Percentiles rank a stretch among this genome's conserved stretches.
Evolutionary conservation across 2,888 invertebrate genomes (phyloP).

Genomic region (Parnassius glacialis): DNA sequence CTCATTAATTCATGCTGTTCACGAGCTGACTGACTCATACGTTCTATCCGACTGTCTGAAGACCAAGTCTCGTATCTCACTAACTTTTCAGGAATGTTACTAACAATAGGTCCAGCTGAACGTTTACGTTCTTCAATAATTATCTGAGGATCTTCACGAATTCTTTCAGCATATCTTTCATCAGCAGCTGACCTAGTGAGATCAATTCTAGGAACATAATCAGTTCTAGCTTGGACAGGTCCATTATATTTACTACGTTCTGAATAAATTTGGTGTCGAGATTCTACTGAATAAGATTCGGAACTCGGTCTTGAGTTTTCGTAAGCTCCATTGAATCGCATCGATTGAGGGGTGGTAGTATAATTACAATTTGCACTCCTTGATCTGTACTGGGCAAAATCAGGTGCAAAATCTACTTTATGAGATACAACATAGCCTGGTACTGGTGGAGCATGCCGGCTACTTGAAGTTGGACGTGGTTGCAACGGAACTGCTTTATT

Average conservation of each 20-base stretch:
- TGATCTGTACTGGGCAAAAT: conserved; percentile 82
- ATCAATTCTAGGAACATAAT: conserved; percentile 74
- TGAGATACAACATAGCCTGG: conserved; percentile 75
- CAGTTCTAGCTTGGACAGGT: conserved; percentile 47
- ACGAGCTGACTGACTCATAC: conserved; percentile 57
- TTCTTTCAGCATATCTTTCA: conserved; percentile 58
- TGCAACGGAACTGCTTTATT: conserved; percentile 56
- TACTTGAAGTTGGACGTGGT: conserved; percentile 55
- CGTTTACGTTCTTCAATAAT: conserved; percentile 73
- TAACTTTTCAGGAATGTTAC: conserved; percentile 76
- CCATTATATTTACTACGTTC: conserved; percentile 59
- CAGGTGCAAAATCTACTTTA: conserved; percentile 89
- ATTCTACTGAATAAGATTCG: conserved; percentile 60
- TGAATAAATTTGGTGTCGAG: conserved; percentile 57
- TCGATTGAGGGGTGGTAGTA: conserved; percentile 44
- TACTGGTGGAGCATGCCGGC: conserved; percentile 46
- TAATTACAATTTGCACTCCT: conserved; percentile 51
- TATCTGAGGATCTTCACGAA: conserved; percentile 66
- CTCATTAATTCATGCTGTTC: conserved; percentile 71
- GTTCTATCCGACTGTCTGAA: conserved; percentile 69
- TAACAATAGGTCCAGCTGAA: conserved; percentile 60
- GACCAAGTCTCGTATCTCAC: conserved; percentile 72
- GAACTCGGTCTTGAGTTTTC: conserved; percentile 51
- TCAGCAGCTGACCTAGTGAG: conserved; percentile 61
- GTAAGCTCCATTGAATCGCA: conserved; percentile 62